Percentiles rank a stretch among this genome's conserved stretches.
Conservation (phyloP, 2,888 invertebrate genomes). For the Megamerina dolium region DNA sequence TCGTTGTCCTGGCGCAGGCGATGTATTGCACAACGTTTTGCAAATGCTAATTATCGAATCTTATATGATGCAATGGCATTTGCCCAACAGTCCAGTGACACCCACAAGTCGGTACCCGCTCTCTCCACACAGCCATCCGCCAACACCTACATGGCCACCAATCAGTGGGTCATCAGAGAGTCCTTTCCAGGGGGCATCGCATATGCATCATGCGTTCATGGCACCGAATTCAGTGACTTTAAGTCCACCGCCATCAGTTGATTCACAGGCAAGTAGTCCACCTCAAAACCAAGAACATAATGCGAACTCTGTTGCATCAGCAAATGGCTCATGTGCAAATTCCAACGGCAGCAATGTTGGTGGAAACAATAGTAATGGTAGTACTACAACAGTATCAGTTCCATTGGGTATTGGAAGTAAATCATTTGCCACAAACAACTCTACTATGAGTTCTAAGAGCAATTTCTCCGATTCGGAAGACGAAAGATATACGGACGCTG, state of each 20-base stretch:
- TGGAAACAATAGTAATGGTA: constrained; percentile 31
- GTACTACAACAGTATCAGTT: constrained; percentile 43
- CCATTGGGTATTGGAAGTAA: constrained; percentile 19
- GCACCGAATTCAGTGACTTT: constrained; percentile 81
- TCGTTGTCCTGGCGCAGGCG: constrained; percentile 87
- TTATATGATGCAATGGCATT: constrained; percentile 68
- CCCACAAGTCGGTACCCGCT: constrained; percentile 76
- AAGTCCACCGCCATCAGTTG: constrained; percentile 84
- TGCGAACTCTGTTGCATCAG: constrained; percentile 23
- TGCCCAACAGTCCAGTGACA: constrained; percentile 75
- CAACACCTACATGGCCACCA: constrained; percentile 69
- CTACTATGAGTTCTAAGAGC: constrained; percentile 51
- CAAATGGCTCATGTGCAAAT: constrained; percentile 13
- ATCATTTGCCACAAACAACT: constrained; percentile 21
- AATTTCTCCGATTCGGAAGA: constrained; percentile 80
- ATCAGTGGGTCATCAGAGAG: constrained; percentile 51
- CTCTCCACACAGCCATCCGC: constrained; percentile 75
- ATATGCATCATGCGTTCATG: constrained; percentile 57
- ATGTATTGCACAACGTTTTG: constrained; percentile 88
- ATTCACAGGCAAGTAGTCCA: constrained; percentile 80
- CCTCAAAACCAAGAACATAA: constrained; percentile 60
- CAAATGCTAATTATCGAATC: constrained; percentile 80
- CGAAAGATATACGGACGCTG: constrained; percentile 53
- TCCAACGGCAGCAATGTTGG: constrained; percentile 19
- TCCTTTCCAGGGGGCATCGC: constrained; percentile 54